phyloP scores from a whole-genome alignment of 2,113 vertebrate species.

The Thamnaconus septentrionalis region DNA sequence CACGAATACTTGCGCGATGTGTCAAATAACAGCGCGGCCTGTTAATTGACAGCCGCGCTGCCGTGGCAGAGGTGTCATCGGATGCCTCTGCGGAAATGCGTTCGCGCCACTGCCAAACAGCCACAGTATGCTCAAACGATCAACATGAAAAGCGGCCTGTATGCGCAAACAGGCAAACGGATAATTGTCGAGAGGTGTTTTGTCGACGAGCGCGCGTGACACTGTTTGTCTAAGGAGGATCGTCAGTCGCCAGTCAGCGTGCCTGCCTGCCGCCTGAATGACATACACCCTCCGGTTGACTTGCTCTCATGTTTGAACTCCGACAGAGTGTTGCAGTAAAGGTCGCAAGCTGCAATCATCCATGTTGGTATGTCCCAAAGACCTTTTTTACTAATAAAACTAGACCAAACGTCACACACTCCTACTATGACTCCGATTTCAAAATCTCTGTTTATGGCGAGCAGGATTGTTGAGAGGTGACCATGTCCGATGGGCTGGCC shows the following conservation, averaged over 20 bases:
- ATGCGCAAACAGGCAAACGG: not conserved
- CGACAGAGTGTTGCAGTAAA: not conserved
- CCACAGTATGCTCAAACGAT: constrained; percentile 6
- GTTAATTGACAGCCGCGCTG: not conserved
- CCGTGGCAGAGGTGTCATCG: not conserved
- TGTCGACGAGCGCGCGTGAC: constrained; percentile 23
- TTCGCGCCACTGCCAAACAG: not conserved
- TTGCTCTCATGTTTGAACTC: constrained; percentile 4
- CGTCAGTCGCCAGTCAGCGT: constrained; percentile 18
- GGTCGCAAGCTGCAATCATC: constrained; percentile 13
- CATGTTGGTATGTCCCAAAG: not conserved
- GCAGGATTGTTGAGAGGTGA: not conserved
- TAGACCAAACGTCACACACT: too few relatives aligned
- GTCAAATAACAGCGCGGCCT: constrained; percentile 13
- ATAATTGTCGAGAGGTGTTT: constrained; percentile 2
- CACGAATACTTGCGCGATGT: not conserved
- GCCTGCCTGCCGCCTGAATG: constrained; percentile 29
- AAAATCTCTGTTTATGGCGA: too few relatives aligned
- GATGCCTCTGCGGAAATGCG: not conserved
- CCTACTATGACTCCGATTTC: too few relatives aligned
- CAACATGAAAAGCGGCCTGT: constrained; percentile 8
- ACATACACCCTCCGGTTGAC: constrained; percentile 14
- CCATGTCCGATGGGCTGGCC: not conserved
- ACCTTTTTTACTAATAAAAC: constrained; percentile 1
- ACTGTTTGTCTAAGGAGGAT: constrained; percentile 46